Evolutionary conservation across 2,797 vertebrate species (phyloP), one percentile per base, ranked within the genome.

Genomic region (Hybognathus amarus): DNA sequence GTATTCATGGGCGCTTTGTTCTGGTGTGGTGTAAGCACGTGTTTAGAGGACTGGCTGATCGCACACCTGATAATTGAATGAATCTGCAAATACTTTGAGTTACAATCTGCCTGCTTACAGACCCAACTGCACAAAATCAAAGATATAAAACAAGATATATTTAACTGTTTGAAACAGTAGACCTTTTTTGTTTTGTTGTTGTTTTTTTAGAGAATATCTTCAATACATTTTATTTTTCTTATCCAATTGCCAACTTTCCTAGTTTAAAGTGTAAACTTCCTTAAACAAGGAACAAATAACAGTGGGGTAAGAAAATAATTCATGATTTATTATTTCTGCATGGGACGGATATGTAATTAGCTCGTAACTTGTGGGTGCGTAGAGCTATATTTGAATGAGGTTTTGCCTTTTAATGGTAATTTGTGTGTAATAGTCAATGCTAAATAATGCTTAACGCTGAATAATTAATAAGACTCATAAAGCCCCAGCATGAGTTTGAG

Each of bases 391-490:
- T 33, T 61, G 24, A 56, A 22, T 18, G 45, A 82, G 59, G n/a
- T 71, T 63, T 71, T 36, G 42, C 33, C 50, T n/a, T 10, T 47
- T 61, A 13, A 13, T 47, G 33, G 67, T 13, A 40, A 59, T 80
- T 17, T 24, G 56, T 75, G 17, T 67, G 70, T 40, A 15, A 64
- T 80, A 81, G 18, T 47, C 69, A 63, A 20, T 75, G 33, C 22
- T 22, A 8, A 71, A 83, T 59, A 76, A 68, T 83, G 47, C 36
- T 83, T 59, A 83, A 83, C 59, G 18, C 6, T 83, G 73, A 83
- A 83, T 83, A 77, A 76, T 76, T 77, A 76, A 77, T 83, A 59
- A 18, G 24, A 54, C n/a, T 30, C 42, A 75, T 67, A 82, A 82
- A 64, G 80, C 67, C 79, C 38, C 56, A 61, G 64, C 47, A 4